Base-by-base conservation (phyloP, 2,888 invertebrate species). In the Lepidonotus clava region DNA sequence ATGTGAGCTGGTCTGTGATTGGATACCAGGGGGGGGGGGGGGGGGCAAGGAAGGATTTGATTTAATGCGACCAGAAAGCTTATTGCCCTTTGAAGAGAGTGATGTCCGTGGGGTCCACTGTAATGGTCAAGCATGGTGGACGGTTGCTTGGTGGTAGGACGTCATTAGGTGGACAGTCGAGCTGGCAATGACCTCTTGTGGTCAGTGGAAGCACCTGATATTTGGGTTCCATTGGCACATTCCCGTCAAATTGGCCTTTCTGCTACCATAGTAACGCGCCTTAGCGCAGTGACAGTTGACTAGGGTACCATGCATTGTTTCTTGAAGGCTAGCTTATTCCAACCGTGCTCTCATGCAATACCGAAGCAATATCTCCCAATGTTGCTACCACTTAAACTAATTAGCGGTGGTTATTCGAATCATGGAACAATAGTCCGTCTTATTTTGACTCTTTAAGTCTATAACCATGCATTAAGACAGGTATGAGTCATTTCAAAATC, bases 1-100 rank as follows among this genome's bases (percentile, higher is more conserved):
- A 71, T 71, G 71, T 71, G 71, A 71, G 71, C 71, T 36, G 71
- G 71, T 14, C 71, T 71, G 71, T 71, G 71, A 71, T 71, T 71
- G 71, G 71, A 24, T 71, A 71, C 36, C 36, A 21, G 36, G 6
- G 14, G 18, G 71, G 5, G 36, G 71, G 4, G 36, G 6, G 14
- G 18, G 71, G 5, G 36, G 71, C 71, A 34, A 38, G 34, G 21
- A 34, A 71, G 71, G 36, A 71, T 71, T 71, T 71, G 71, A 71
- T 71, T 71, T 71, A 71, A 71, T 71, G 71, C 38, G 14, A n/a
- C 14, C 36, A 71, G 71, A 71, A 36, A 71, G 38, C 71, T 71
- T 71, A 71, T 71, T 71, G 71, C 71, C 11, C 71, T 71, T 71
- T 71, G 71, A 71, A 71, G 71, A 38, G 71, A 38, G 38, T 71